These are phyloP conservation scores for Misgurnus anguillicaudatus DNA, from an alignment of 2,113 vertebrate genomes.

Conservation along the genomic window DNA sequence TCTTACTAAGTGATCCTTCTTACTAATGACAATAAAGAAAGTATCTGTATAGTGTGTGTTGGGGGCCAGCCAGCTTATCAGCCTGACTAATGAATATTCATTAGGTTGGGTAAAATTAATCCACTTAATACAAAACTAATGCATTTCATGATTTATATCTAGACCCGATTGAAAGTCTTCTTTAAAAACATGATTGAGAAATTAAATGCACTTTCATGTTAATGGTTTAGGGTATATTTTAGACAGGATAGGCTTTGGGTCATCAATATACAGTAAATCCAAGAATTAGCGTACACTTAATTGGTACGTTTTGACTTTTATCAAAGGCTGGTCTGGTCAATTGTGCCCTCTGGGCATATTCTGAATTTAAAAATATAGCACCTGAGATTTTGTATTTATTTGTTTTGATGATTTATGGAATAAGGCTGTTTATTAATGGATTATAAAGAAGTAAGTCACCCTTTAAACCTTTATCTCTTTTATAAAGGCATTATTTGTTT, in stretches of 20 bases:
- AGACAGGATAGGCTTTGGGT: conserved; percentile 49
- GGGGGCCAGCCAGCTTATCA: no score
- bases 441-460: no score
- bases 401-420: background rate
- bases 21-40: background rate
- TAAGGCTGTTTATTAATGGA: no score
- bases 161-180: background rate
- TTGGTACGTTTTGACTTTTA: conserved; percentile 56
- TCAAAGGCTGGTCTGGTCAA: conserved; percentile 57
- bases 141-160: background rate
- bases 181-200: conserved; percentile 11
- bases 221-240: conserved; percentile 47
- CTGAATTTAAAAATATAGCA: conserved; percentile 45
- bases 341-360: conserved; percentile 61
- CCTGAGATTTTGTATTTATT: conserved; percentile 16
- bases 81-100: background rate
- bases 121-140: background rate
- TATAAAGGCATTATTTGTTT: no score
- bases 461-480: no score
- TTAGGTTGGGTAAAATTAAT: background rate
- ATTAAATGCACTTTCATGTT: conserved; percentile 49
- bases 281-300: conserved; percentile 66
- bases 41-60: background rate
- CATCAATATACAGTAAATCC: conserved; percentile 47
- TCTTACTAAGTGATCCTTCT: no score